Evolutionary conservation across 2,888 invertebrate species (phyloP).

Genomic region (Ceriagrion tenellum): DNA sequence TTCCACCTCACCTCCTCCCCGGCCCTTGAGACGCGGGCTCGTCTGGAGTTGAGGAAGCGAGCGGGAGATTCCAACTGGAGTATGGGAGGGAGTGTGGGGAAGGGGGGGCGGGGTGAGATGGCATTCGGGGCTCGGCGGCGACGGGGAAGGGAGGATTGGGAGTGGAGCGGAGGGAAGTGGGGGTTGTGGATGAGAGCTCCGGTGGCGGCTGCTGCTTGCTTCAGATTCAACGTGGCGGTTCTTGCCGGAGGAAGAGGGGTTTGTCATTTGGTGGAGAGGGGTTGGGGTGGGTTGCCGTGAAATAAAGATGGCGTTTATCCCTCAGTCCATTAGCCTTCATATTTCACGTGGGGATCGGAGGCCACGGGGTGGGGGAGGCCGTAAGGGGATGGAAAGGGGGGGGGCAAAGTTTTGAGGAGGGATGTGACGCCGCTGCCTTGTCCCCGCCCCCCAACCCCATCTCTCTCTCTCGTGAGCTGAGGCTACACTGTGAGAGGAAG

Average conservation of each 20-base stretch:
- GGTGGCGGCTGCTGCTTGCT: neutral
- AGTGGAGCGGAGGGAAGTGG: neutral
- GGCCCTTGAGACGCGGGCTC: no score
- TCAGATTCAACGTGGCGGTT: no score
- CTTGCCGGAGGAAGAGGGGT: neutral
- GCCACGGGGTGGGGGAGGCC: neutral
- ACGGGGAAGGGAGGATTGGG: neutral
- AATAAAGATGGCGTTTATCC: neutral
- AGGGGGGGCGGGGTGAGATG: no score
- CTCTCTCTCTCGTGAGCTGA: neutral
- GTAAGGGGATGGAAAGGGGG: no score
- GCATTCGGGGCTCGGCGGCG: no score
- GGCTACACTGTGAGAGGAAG: neutral
- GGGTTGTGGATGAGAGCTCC: neutral
- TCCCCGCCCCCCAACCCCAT: neutral
- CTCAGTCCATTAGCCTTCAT: neutral
- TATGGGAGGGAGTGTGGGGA: no score
- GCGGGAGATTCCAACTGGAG: no score
- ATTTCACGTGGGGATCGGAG: neutral
- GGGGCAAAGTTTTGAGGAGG: neutral
- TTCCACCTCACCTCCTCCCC: no score
- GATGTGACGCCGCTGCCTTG: neutral
- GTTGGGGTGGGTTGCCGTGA: neutral
- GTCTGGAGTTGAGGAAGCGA: no score
- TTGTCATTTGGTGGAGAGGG: neutral